Evolutionary conservation across 35 echinoderm and acorn worm genomes (phyloP).

Genomic region (Heliocidaris tuberculata): DNA sequence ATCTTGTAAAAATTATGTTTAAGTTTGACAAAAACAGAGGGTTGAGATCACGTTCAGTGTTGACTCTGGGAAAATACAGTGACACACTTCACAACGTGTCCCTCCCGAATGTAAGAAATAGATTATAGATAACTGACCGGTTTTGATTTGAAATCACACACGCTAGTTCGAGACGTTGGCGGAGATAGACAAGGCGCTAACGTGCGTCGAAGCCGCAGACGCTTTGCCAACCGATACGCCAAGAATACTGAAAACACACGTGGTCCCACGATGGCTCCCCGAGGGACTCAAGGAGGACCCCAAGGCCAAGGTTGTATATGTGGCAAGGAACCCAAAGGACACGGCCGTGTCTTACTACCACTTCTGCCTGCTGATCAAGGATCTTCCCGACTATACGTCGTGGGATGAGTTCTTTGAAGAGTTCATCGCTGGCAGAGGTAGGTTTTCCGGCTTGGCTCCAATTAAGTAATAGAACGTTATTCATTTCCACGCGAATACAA

Average conservation of each 20-base stretch:
- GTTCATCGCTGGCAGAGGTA: not conserved
- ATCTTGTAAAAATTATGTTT: too few species aligned
- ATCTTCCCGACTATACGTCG: not conserved
- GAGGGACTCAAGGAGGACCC: not conserved
- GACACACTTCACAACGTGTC: too few species aligned
- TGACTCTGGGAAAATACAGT: too few species aligned
- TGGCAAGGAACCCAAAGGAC: constrained; percentile 1
- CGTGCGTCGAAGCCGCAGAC: not conserved
- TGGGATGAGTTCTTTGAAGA: too few species aligned
- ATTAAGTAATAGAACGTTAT: too few species aligned
- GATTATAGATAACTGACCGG: too few species aligned
- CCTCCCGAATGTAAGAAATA: too few species aligned
- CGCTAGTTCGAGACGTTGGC: too few species aligned
- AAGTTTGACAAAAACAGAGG: too few species aligned
- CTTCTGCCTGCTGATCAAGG: not conserved
- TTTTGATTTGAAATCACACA: too few species aligned
- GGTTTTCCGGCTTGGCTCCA: not conserved
- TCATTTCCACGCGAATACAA: too few species aligned
- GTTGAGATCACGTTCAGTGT: too few species aligned
- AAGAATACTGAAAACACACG: not conserved
- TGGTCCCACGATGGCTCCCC: not conserved
- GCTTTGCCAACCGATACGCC: not conserved
- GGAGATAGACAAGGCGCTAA: not conserved
- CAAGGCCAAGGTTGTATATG: not conserved
- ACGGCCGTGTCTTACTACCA: constrained; percentile 19